Base-by-base conservation (phyloP, 1,140 invertebrate genomes). In the Aplysia californica region DNA sequence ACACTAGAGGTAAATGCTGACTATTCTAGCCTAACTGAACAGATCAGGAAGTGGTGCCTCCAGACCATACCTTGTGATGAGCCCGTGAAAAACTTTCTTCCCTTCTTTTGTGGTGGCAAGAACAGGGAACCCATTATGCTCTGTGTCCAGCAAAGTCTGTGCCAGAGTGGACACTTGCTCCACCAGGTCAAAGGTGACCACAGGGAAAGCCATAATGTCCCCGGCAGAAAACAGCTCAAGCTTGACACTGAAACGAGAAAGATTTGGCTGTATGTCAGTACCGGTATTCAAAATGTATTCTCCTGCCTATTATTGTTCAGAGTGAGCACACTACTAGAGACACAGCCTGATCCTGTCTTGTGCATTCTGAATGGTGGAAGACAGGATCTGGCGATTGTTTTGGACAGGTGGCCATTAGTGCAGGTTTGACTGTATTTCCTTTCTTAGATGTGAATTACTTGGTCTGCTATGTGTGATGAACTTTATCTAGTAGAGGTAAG, bases 121-220 rank as follows among this genome's bases (percentile, higher is more conserved):
- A 20, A 91, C 86, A 5, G 90, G 90, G 76, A 90, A 91, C n/a
- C 86, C 90, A 41, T 88, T 85, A 70, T 91, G 89, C 20, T 81
- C 82, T 3, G 87, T 89, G 39, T 89, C 76, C 3, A 88, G 71
- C 18, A 91, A 77, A 2, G 89, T 68, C 36, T 87, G 75, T 21
- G 89, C 82, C 6, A 91, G 71, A 2, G 77, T 73, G 4, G 76
- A 41, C 6, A 91, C 83, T 2, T 75, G 80, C 76, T 89, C 89
- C 35, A 79, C 78, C 15, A 78, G 78, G 36, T 85, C 77, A 0
- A 90, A 78, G 1, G 82, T 86, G 15, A 82, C 78, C 0, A 90
- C 89, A 3, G 89, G 89, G 3, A 79, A 82, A 1, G 84, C 76
- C 90, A 90, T 90, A 15, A 89, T 83, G 78, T 91, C 86, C 33